Percentiles rank a stretch among this genome's conserved stretches.
Evolutionary conservation across 1,140 invertebrate genomes (phyloP).

Genomic region (Brachionus manjavacas): DNA sequence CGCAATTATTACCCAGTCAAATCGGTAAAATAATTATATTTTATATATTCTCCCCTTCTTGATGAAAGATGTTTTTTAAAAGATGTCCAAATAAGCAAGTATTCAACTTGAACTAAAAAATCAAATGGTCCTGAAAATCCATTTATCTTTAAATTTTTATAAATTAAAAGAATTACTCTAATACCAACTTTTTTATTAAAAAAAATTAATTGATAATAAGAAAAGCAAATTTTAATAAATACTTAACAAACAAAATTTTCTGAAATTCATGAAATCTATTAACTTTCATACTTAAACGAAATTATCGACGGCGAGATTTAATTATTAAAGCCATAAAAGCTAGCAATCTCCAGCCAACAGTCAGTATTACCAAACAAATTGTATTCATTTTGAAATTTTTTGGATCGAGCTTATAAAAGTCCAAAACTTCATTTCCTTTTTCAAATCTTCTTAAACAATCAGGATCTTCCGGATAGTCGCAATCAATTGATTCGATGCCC

Average conservation of each 20-base stretch:
- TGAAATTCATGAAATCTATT: background rate
- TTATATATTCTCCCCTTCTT: no score
- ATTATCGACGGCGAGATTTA: conserved; percentile 44
- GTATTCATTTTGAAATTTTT: conserved; percentile 62
- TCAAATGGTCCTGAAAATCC: no score
- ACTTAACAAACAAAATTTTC: background rate
- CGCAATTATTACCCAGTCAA: no score
- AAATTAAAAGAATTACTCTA: no score
- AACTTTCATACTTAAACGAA: background rate
- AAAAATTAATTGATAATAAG: no score
- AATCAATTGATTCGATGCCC: background rate
- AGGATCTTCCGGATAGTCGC: conserved; percentile 15
- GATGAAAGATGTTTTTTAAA: no score
- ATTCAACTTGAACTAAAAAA: no score
- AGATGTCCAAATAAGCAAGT: no score
- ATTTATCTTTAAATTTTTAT: no score
- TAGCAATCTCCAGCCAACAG: conserved; percentile 70
- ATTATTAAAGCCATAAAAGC: conserved; percentile 68
- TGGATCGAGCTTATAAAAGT: conserved; percentile 30
- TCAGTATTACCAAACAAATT: conserved; percentile 65
- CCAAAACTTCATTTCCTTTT: conserved; percentile 30
- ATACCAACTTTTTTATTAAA: no score
- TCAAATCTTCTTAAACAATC: conserved; percentile 24
- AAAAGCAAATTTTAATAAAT: background rate
- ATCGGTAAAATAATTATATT: no score